phyloP scores from a whole-genome alignment of 2,888 invertebrate species.

The Altica lythri region DNA sequence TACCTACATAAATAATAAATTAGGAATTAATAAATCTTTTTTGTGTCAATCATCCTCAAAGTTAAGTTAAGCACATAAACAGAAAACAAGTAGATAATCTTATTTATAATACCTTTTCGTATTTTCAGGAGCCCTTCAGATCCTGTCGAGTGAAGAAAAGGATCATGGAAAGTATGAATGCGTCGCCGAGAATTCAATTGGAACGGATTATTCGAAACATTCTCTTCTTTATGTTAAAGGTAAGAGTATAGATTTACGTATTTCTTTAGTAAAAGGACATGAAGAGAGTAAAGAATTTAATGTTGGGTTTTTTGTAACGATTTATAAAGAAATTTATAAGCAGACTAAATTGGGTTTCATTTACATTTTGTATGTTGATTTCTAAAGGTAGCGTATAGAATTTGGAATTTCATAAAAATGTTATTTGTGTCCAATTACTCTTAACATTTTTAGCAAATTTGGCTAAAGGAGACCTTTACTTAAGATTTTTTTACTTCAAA shows the following conservation, averaged over 20 bases:
- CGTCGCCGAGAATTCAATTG: constrained; percentile 90
- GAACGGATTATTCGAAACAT: constrained; percentile 90
- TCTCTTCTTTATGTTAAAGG: constrained; percentile 93
- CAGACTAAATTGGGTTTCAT: too few relatives aligned
- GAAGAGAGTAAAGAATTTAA: neutral
- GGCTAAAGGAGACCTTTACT: too few relatives aligned
- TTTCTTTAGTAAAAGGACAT: constrained; percentile 1
- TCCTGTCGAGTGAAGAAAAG: constrained; percentile 84
- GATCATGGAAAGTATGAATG: constrained; percentile 97
- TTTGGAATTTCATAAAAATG: too few relatives aligned
- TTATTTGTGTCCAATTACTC: too few relatives aligned
- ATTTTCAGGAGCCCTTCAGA: constrained; percentile 80
- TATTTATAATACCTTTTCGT: constrained; percentile 15
- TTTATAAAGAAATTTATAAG: too few relatives aligned
- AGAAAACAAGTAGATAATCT: constrained; percentile 11
- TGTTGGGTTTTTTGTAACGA: too few relatives aligned
- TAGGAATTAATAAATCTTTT: too few relatives aligned
- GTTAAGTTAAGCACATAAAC: neutral
- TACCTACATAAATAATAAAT: neutral
- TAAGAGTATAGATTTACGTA: constrained; percentile 56
- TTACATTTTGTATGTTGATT: too few relatives aligned
- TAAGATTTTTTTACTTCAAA: too few relatives aligned
- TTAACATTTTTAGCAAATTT: too few relatives aligned
- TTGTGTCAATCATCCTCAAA: neutral
- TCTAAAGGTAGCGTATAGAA: too few relatives aligned